phyloP scores from a whole-genome alignment of 2,888 invertebrate genomes.

The Apocheima hispidaria region DNA sequence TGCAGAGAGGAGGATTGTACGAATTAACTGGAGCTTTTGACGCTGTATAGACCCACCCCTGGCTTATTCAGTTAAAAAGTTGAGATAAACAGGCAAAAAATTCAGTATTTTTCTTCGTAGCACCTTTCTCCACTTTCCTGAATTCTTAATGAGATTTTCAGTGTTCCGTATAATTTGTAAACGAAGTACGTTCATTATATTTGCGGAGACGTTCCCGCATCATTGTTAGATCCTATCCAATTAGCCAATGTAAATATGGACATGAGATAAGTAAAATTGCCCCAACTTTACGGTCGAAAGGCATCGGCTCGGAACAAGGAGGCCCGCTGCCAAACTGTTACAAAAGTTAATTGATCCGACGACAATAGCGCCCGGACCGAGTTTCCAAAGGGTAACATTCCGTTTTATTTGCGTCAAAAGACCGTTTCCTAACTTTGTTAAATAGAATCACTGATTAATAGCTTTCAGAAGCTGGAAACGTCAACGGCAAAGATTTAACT shows the following conservation, averaged over 20 bases:
- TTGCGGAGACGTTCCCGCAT: conserved; percentile 24
- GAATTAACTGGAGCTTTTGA: conserved; percentile 25
- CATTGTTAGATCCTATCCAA: conserved; percentile 38
- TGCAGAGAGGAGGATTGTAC: conserved; percentile 14
- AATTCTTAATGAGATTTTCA: conserved; percentile 18
- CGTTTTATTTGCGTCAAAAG: conserved; percentile 61
- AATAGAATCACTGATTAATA: conserved; percentile 63
- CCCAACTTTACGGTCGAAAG: conserved; percentile 50
- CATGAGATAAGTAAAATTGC: conserved; percentile 51
- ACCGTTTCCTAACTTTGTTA: conserved; percentile 57
- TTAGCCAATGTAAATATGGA: conserved; percentile 46
- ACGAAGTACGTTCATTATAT: conserved; percentile 12
- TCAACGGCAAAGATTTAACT: conserved; percentile 56
- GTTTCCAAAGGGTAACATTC: conserved; percentile 54
- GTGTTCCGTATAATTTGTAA: conserved; percentile 12
- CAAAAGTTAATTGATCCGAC: conserved; percentile 63
- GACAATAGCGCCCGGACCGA: conserved; percentile 53
- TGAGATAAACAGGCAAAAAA: conserved; percentile 24
- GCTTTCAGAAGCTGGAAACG: conserved; percentile 53
- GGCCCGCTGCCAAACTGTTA: conserved; percentile 56
- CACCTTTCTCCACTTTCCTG: conserved; percentile 7
- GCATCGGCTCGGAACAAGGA: conserved; percentile 52
- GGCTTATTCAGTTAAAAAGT: conserved; percentile 25
- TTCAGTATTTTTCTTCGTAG: conserved; percentile 9
- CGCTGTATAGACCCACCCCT: conserved; percentile 11